Base-by-base conservation (phyloP, 2,797 vertebrate genomes). In the Alauda arvensis region DNA sequence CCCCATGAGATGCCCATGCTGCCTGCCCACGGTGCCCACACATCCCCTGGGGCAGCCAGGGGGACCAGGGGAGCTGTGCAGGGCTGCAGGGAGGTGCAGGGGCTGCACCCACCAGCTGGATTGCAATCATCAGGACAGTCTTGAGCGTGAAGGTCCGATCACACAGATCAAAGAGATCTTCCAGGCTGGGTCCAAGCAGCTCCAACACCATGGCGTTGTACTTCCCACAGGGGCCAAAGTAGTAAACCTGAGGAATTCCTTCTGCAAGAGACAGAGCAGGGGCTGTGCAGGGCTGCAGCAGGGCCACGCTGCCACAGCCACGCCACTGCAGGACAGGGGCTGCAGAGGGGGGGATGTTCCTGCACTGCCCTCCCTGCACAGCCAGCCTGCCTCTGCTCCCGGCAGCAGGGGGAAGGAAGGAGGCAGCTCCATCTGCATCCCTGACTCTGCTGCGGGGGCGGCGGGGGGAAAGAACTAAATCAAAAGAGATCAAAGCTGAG, bases 191-290 rank as follows among this genome's bases (percentile, higher is more conserved):
- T 55, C 99, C 99, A 3, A 99, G 98, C 92, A 99, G 97, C 97
- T 99, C 99, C 97, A 99, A 97, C 93, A 99, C 99, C 99, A 99
- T 99, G 95, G 99, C 99, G 0, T 99, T 99, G 97, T 99, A 99
- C 96, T 99, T 99, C 91, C 99, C 99, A 3, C 99, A 99, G 19
- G 99, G 99, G 75, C 99, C 99, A 60, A 99, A 99, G 96, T 99
- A 99, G 96, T 99, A 99, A 96, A 99, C 99, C 98, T 99, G 99
- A 97, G 99, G 99, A 96, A 99, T 98, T 95, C 99, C 99, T 98
- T 99, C 99, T 99, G 98, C 34, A 91, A 69, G 56, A 90, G 56
- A 55, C 0, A 0, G 65, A 56, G 70, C 20, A 51, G 42, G 14
- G 37, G n/a, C 43, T 57, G 70, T 49, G 42, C 5, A 14, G 46